Conservation (phyloP, 1,140 invertebrate genomes). For the Pygmarrhopalites habei region DNA sequence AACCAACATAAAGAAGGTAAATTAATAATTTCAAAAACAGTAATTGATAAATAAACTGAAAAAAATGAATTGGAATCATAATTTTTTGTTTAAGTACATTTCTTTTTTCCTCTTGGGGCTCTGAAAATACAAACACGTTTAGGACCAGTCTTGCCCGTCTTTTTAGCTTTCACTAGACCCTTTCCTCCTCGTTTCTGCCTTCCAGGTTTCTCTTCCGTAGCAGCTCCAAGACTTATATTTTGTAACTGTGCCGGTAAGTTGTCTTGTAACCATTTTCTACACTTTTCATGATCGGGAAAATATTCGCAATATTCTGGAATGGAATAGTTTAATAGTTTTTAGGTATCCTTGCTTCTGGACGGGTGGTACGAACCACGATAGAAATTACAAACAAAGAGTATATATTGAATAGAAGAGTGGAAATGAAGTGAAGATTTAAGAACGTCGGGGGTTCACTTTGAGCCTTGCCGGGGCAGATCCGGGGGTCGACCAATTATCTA, state of each 20-base stretch:
- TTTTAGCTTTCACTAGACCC: slow-evolving; percentile 78
- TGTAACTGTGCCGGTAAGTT: slow-evolving; percentile 89
- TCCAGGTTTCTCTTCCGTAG: slow-evolving; percentile 75
- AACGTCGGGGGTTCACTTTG: too few relatives aligned
- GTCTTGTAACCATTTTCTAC: slow-evolving; percentile 91
- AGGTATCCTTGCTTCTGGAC: too few relatives aligned
- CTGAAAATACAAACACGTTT: slow-evolving; percentile 74
- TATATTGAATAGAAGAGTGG: slow-evolving; percentile 4
- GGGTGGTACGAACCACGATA: too few relatives aligned
- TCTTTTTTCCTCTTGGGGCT: slow-evolving; percentile 94
- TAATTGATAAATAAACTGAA: too few relatives aligned
- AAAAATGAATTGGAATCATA: too few relatives aligned
- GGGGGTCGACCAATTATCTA: too few relatives aligned
- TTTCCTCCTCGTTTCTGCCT: slow-evolving; percentile 84
- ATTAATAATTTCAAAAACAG: too few relatives aligned
- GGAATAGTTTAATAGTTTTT: slow-evolving; percentile 19
- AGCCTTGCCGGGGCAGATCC: too few relatives aligned
- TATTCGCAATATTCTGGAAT: slow-evolving; percentile 91
- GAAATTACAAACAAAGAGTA: slow-evolving; percentile 39
- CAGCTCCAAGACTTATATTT: slow-evolving; percentile 60
- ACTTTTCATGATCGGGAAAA: slow-evolving; percentile 95
- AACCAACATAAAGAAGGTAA: too few relatives aligned
- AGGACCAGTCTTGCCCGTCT: slow-evolving; percentile 67
- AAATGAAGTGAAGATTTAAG: too few relatives aligned
- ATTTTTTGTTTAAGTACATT: slow-evolving; percentile 52